These are phyloP conservation scores for Rhegmatorhina hoffmannsi DNA, from an alignment of 2,113 vertebrate species.

Conservation along the genomic window DNA sequence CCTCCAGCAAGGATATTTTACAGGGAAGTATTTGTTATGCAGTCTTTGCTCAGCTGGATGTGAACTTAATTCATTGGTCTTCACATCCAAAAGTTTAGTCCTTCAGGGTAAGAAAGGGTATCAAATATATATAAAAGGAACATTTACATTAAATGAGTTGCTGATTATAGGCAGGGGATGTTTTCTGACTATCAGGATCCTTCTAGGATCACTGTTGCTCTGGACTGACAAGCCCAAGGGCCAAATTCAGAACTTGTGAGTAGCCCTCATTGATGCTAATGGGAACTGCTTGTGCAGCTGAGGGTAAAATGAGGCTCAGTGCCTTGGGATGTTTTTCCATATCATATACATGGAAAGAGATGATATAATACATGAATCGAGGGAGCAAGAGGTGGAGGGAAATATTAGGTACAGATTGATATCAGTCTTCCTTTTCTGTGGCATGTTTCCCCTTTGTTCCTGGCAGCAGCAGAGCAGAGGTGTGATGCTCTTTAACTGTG, in stretches of 20 bases:
- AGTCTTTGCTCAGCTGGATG: slow-evolving; percentile 27
- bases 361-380: not conserved
- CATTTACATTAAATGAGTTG: slow-evolving; percentile 26
- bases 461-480: not conserved
- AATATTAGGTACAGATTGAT: not conserved
- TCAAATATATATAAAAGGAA: slow-evolving; percentile 31
- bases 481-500: not conserved
- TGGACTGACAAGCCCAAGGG: slow-evolving; percentile 35
- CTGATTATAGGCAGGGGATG: slow-evolving; percentile 4
- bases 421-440: not conserved
- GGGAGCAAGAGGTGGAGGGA: not conserved
- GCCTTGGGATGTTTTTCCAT: slow-evolving; percentile 33
- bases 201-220: slow-evolving; percentile 17
- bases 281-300: slow-evolving; percentile 12
- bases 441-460: not conserved
- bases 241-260: not conserved
- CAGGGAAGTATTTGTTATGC: not conserved
- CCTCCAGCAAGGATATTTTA: slow-evolving; percentile 37
- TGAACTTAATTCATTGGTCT: slow-evolving; percentile 27
- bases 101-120: slow-evolving; percentile 31
- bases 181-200: slow-evolving; percentile 23
- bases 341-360: not conserved
- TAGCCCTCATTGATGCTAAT: slow-evolving; percentile 33
- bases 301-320: slow-evolving; percentile 43
- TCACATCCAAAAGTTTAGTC: not conserved